phyloP scores from a whole-genome alignment of 2,113 vertebrate species.

The Maccullochella peelii region DNA sequence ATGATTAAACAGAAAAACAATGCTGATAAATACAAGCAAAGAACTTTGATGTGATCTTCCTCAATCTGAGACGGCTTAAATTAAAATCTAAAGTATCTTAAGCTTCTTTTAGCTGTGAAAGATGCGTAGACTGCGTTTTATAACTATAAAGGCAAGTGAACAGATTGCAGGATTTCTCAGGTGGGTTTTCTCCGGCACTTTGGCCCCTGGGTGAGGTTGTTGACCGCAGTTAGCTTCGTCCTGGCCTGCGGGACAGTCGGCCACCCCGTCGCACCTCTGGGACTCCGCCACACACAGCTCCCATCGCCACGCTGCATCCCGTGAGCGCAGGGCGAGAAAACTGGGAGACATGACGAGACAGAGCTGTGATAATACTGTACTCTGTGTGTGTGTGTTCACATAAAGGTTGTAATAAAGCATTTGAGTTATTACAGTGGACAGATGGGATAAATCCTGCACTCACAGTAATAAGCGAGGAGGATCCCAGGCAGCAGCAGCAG shows the following conservation, averaged over 20 bases:
- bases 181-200: background rate
- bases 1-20: background rate
- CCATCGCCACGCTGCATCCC: constrained; percentile 69
- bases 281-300: constrained; percentile 67
- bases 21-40: background rate
- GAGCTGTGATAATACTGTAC: background rate
- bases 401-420: background rate
- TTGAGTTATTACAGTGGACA: background rate
- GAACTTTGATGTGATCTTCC: background rate
- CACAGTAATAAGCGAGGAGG: constrained; percentile 77
- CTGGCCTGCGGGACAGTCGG: constrained; percentile 70
- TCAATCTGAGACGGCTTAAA: too few relatives aligned
- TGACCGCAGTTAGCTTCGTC: constrained; percentile 78
- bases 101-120: background rate
- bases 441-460: constrained; percentile 21
- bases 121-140: background rate
- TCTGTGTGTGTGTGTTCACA: background rate
- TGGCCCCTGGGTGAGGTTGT: background rate
- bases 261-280: constrained; percentile 79
- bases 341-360: constrained; percentile 33
- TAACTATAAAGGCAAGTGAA: background rate
- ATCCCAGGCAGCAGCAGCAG: constrained; percentile 64
- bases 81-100: background rate
- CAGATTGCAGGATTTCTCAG: background rate
- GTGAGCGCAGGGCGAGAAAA: constrained; percentile 62